phyloP scores from a whole-genome alignment of 2,113 vertebrate genomes.

The Microcebus tavaratra region DNA sequence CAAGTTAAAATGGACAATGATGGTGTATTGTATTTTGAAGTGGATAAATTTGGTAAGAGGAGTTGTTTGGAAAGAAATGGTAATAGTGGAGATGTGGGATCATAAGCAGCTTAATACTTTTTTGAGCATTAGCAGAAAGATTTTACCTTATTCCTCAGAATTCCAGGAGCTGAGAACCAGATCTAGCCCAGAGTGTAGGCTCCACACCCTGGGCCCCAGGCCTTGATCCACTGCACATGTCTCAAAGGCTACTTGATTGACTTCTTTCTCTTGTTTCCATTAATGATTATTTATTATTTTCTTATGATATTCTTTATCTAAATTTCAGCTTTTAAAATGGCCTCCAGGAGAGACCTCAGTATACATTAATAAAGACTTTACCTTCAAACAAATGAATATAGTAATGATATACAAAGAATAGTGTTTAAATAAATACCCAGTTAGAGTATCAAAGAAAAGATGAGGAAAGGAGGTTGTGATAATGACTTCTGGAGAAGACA shows the following conservation, averaged over 20 bases:
- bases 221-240: fast-evolving
- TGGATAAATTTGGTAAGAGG: not conserved
- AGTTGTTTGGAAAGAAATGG: not conserved
- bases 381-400: not conserved
- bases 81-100: not conserved
- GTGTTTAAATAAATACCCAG: not conserved
- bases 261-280: not conserved
- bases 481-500: not conserved
- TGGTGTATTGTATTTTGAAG: not conserved
- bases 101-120: not conserved
- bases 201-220: not conserved
- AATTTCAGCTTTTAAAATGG: not conserved
- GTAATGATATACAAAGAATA: not conserved
- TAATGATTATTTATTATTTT: not conserved
- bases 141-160: not conserved
- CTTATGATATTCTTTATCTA: not conserved
- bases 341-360: not conserved
- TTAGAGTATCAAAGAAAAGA: not conserved
- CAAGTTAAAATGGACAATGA: not conserved
- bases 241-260: not conserved
- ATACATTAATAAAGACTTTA: not conserved
- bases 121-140: not conserved
- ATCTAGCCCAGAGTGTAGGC: fast-evolving
- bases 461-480: not conserved
- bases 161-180: not conserved